Base-by-base conservation (phyloP, 1,140 invertebrate genomes). In the Hesperophylax magnus region DNA sequence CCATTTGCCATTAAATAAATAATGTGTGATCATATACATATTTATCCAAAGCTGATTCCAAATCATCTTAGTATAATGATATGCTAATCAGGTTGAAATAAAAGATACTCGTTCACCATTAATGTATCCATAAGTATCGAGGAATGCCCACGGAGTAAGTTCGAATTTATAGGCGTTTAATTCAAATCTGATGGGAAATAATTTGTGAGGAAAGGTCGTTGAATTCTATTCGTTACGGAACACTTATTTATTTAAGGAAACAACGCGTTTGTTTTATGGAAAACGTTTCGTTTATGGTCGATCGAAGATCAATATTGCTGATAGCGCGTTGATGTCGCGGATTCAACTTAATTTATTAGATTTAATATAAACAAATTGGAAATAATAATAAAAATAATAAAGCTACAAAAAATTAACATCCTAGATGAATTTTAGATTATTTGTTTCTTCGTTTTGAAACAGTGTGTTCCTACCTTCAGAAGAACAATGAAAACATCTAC, bases 151-250 rank as follows among this genome's bases (percentile, higher is more conserved):
- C 67, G 39, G 39, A 71, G 22, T 20, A 52, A 52, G 18, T 17
- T 47, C 31, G 15, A 71, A 71, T 71, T 71, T 71, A 71, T 71
- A 47, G 47, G 67, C 17, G 47, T 52, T 71, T 47, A 71, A 71
- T 71, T 71, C 22, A 71, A 71, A 71, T 71, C 67, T 71, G 67
- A 71, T 71, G 18, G 67, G 67, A 67, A 67, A 71, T 71, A 71
- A 71, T 71, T 71, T 71, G 67, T 71, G 67, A 52, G 18, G n/a
- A 52, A 39, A 71, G 39, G 39, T 71, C 67, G 22, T 71, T 71
- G 67, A 20, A 71, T 47, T 39, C 24, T 27, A 67, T 67, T 67
- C 11, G 63, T 67, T 67, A 67, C 20, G 27, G 24, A 67, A 67
- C 39, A 47, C 39, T 9, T 47, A 67, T 67, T 67, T 67, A 31